These are phyloP conservation scores for Cynoglossus semilaevis DNA, from an alignment of 2,113 vertebrate species.

Conservation along the genomic window DNA sequence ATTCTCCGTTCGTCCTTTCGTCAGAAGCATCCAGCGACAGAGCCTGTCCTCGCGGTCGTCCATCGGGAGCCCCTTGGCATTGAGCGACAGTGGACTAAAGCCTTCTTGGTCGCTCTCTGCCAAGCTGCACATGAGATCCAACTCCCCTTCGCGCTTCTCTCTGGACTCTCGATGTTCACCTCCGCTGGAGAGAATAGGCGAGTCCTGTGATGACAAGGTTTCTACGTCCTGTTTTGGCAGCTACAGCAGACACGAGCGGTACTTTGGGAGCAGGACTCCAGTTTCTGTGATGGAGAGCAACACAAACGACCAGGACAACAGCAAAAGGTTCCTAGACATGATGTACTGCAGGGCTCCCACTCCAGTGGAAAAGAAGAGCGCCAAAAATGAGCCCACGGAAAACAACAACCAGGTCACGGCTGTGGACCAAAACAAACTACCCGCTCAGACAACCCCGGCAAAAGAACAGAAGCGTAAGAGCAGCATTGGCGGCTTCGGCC, in stretches of 20 bases:
- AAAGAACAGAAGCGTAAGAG: constrained; percentile 83
- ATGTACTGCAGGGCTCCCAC: constrained; percentile 73
- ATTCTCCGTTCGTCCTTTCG: constrained; percentile 94
- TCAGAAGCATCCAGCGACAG: constrained; percentile 94
- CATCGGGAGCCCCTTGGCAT: constrained; percentile 88
- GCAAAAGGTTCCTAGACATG: constrained; percentile 74
- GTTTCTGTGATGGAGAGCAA: constrained; percentile 89
- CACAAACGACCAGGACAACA: constrained; percentile 76
- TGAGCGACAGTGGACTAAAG: constrained; percentile 85
- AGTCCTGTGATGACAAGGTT: constrained; percentile 87
- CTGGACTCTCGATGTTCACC: constrained; percentile 93
- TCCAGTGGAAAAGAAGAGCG: constrained; percentile 74
- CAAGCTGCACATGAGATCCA: constrained; percentile 93
- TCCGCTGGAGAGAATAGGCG: constrained; percentile 90
- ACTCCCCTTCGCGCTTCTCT: constrained; percentile 89
- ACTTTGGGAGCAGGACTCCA: constrained; percentile 82
- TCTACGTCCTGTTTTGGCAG: constrained; percentile 90
- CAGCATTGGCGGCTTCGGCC: constrained; percentile 62
- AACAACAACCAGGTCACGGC: constrained; percentile 93
- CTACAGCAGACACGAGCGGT: constrained; percentile 82
- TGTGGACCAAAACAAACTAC: constrained; percentile 84
- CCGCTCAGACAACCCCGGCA: constrained; percentile 78
- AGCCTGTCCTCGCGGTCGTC: constrained; percentile 91
- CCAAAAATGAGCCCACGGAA: constrained; percentile 81
- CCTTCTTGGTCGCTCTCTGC: constrained; percentile 92